A percentile compares a stretch with the other conserved stretches of the same genome.
Evolutionary conservation across 2,113 vertebrate species (phyloP).

Genomic region (Leptodactylus fuscus): DNA sequence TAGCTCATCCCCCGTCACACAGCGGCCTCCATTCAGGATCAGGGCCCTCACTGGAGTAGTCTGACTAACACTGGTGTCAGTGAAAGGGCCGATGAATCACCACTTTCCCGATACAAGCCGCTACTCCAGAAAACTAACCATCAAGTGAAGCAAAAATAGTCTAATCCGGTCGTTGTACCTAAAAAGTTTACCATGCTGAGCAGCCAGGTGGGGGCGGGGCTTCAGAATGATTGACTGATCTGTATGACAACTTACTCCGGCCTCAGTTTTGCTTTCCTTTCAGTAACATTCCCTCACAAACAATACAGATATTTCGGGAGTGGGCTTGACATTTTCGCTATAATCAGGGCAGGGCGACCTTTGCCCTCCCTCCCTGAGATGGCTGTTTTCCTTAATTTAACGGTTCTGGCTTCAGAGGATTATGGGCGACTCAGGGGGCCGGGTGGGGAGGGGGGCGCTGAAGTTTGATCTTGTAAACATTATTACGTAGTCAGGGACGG

Average conservation of each 20-base stretch:
- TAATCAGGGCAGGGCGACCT: constrained; percentile 8
- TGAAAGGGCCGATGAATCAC: not conserved
- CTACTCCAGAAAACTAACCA: not conserved
- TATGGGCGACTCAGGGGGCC: not conserved
- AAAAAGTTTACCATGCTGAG: too few relatives aligned
- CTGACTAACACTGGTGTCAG: too few relatives aligned
- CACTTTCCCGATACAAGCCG: not conserved
- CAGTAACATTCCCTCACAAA: not conserved
- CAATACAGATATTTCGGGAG: not conserved
- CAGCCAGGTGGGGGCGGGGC: too few relatives aligned
- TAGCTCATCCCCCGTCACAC: not conserved
- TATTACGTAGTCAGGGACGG: not conserved
- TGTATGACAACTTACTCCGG: too few relatives aligned
- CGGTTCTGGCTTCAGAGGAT: not conserved
- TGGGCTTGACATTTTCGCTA: not conserved
- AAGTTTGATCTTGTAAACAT: not conserved
- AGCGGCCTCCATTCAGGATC: constrained; percentile 20
- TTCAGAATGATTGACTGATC: too few relatives aligned
- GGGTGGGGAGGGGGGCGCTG: not conserved
- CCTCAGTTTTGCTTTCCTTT: too few relatives aligned
- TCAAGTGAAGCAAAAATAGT: too few relatives aligned
- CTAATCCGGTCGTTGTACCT: not conserved
- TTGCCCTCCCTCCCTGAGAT: not conserved
- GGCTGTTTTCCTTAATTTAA: constrained; percentile 31
- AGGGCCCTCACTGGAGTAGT: not conserved